Percentiles rank a stretch among this genome's conserved stretches.
phyloP scores from a whole-genome alignment of 2,797 vertebrate genomes.

The Salarias fasciatus region DNA sequence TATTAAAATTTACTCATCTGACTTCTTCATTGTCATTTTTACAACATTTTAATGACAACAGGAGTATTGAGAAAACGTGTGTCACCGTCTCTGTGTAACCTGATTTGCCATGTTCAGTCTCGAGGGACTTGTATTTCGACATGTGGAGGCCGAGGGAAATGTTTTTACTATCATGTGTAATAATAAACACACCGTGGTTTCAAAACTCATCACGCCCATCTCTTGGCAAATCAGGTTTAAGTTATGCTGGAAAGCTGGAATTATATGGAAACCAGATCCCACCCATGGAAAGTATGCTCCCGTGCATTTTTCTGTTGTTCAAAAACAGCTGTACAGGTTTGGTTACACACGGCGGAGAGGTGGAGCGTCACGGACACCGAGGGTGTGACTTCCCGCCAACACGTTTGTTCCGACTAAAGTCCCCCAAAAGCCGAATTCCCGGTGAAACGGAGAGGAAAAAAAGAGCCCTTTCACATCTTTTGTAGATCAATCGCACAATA shows the following conservation, averaged over 20 bases:
- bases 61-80: not conserved
- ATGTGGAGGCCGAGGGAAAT: slow-evolving; percentile 15
- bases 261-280: slow-evolving; percentile 54
- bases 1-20: slow-evolving; percentile 1
- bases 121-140: slow-evolving; percentile 7
- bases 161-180: slow-evolving; percentile 19
- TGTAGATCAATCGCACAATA: slow-evolving; percentile 49
- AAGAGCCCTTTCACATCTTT: slow-evolving; percentile 9
- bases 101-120: not conserved
- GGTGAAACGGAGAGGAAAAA: not conserved
- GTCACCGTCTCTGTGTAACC: not conserved
- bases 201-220: slow-evolving; percentile 60
- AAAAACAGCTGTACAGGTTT: slow-evolving; percentile 48
- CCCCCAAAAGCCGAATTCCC: not conserved
- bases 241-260: slow-evolving; percentile 37
- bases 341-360: slow-evolving; percentile 17
- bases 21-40: not conserved
- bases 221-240: slow-evolving; percentile 30
- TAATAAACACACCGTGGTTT: slow-evolving; percentile 30
- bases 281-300: slow-evolving; percentile 68
- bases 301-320: slow-evolving; percentile 14
- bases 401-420: not conserved
- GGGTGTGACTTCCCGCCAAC: slow-evolving; percentile 18
- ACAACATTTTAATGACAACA: not conserved
- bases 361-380: slow-evolving; percentile 23